Evolutionary conservation across 2,797 vertebrate species (phyloP).

Genomic region (Luscinia megarhynchos): DNA sequence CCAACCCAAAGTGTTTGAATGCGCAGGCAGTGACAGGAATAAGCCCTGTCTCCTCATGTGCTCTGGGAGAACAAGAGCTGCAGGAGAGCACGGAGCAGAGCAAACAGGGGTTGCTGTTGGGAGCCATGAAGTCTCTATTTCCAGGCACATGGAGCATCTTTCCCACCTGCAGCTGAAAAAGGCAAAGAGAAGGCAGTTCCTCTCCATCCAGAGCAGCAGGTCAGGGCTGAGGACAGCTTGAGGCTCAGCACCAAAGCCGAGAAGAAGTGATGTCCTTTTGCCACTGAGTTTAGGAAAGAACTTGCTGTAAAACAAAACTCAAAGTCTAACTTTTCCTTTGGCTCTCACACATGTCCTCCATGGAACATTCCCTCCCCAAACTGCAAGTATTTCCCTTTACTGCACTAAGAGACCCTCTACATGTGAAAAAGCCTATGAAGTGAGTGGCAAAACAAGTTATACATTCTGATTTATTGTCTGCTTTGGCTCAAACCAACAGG

Average conservation of each 20-base stretch:
- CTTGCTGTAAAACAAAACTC: not conserved
- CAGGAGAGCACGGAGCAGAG: not conserved
- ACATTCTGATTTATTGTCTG: slow-evolving; percentile 71
- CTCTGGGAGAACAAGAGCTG: not conserved
- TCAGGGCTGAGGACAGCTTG: not conserved
- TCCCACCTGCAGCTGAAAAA: not conserved
- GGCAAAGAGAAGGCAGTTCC: not conserved
- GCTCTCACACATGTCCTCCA: not conserved
- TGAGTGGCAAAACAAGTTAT: slow-evolving; percentile 60
- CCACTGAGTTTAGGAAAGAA: not conserved
- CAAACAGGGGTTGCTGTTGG: not conserved
- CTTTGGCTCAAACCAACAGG: slow-evolving; percentile 66
- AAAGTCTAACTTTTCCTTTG: not conserved
- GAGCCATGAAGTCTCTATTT: not conserved
- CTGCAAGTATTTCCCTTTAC: not conserved
- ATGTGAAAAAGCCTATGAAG: slow-evolving; percentile 48
- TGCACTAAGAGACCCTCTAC: not conserved
- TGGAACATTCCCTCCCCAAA: not conserved
- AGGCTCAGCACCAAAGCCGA: not conserved
- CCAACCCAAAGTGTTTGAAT: not conserved
- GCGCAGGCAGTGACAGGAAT: not conserved
- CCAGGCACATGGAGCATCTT: not conserved
- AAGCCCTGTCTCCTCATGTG: not conserved
- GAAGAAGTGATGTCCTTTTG: not conserved
- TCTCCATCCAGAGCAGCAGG: not conserved